Conservation (phyloP, 2,888 invertebrate species). For the Mallateleia sp. region DNA sequence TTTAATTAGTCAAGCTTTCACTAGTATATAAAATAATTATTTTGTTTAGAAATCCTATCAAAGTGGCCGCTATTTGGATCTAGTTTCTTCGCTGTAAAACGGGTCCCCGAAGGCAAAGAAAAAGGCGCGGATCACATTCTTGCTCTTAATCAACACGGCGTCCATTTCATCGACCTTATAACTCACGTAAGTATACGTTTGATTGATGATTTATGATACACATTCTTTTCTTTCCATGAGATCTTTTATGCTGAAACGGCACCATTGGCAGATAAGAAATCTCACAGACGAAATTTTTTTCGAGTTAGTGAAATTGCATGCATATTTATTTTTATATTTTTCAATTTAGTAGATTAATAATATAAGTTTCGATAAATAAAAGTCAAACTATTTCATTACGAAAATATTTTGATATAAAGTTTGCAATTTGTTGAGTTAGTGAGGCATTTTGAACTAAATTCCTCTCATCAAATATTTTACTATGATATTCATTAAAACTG, state of each 20-base stretch:
- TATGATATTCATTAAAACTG: too few species aligned
- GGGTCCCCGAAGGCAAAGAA: constrained; percentile 93
- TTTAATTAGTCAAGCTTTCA: constrained; percentile 57
- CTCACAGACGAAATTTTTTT: constrained; percentile 29
- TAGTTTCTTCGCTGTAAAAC: constrained; percentile 98
- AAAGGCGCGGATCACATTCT: constrained; percentile 95
- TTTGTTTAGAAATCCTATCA: constrained; percentile 94
- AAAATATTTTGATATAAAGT: too few species aligned
- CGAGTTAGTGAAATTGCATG: constrained; percentile 22
- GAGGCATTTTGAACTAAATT: too few species aligned
- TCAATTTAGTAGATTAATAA: too few species aligned
- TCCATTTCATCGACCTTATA: constrained; percentile 97
- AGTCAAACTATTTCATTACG: too few species aligned
- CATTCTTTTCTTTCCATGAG: constrained; percentile 43
- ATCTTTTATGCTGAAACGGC: constrained; percentile 38
- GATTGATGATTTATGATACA: constrained; percentile 62
- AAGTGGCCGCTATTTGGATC: constrained; percentile 99
- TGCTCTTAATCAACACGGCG: constrained; percentile 97
- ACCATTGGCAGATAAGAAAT: constrained; percentile 22
- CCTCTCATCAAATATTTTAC: too few species aligned
- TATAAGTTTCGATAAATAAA: too few species aligned
- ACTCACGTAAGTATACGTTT: constrained; percentile 93
- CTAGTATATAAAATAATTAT: constrained; percentile 56
- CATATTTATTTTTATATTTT: background rate
- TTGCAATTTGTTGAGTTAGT: too few species aligned